Evolutionary conservation across 1,140 invertebrate species (phyloP).

Genomic region (Drosophila lacteicornis): DNA sequence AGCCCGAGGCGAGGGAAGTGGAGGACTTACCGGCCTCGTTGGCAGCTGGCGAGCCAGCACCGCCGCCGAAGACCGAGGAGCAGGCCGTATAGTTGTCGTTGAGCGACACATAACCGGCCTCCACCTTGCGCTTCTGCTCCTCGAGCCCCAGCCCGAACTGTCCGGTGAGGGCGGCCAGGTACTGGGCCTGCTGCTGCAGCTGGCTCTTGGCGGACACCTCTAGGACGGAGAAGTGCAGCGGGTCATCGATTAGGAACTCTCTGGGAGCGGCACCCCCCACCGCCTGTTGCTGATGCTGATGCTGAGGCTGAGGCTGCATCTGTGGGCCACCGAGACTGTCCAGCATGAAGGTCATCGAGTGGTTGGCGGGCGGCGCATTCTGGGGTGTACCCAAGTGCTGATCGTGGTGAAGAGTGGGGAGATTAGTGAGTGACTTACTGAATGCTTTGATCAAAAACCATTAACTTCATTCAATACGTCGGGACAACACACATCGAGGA

Average conservation of each 20-base stretch:
- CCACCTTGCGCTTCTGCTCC: conserved; percentile 57
- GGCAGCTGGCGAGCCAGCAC: conserved; percentile 14
- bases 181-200: conserved; percentile 36
- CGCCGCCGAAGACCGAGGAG: conserved; percentile 65
- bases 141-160: conserved; percentile 25
- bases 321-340: conserved; percentile 16
- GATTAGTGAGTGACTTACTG: background rate
- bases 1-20: conserved; percentile 6
- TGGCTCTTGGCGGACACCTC: conserved; percentile 44
- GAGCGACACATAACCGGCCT: conserved; percentile 64
- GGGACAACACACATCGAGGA: background rate
- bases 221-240: conserved; percentile 59
- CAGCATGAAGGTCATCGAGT: conserved; percentile 30
- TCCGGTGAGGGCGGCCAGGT: conserved; percentile 18
- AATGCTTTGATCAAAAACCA: background rate
- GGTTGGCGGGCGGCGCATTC: conserved; percentile 10
- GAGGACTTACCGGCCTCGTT: conserved; percentile 23
- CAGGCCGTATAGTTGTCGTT: conserved; percentile 73
- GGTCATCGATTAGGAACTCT: conserved; percentile 74
- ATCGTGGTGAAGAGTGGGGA: background rate
- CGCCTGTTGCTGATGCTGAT: conserved; percentile 10
- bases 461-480: background rate
- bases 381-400: conserved; percentile 40
- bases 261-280: conserved; percentile 12
- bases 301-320: conserved; percentile 17